Base-by-base conservation (phyloP, 2,797 vertebrate genomes). In the Myripristis murdjan region DNA sequence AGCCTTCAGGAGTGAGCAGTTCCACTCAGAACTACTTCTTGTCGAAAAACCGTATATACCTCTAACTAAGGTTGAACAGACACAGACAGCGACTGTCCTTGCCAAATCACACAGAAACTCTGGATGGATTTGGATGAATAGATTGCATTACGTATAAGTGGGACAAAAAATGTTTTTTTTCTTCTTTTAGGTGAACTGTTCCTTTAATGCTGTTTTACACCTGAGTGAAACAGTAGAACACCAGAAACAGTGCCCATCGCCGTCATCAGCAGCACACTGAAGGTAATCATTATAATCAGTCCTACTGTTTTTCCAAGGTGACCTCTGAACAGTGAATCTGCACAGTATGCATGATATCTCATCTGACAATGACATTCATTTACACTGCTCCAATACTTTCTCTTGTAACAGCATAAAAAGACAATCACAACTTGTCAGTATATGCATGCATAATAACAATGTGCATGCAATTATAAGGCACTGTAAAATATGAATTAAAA, bases 241-340 rank as follows among this genome's bases (percentile, higher is more conserved):
- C 41, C 6, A 64, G 5, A 0, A 18, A 0, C n/a, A n/a, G n/a
- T 23, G 43, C 6, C 57, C 22, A 35, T 64, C 62, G 10, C 22
- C 5, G 16, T 8, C 11, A 70, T 61, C 22, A 35, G 62, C 12
- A 1, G 15, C 48, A n/a, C n/a, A 1, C 31, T 37, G n/a, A 78
- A 85, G 63, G 65, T 75, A 70, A 73, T 86, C 72, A 77, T 86
- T 86, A 80, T 70, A 86, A 89, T 87, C 83, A 85, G 77, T 26
- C 55, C 22, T 23, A 35, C 78, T 79, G 77, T 75, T 76, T 82
- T 57, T 64, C 58, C 56, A 73, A 75, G 77, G 64, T 70, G 63
- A 87, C 77, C 79, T 56, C 56, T 47, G 73, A 60, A 46, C 48
- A 10, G 31, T 0, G 11, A 24, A 0, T 7, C 49, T 1, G 56